Percentiles rank a stretch among this genome's conserved stretches.
These are phyloP conservation scores for Chondrosia reniformis DNA, from an alignment of 37 sponge, comb jelly and placozoan genomes.

Conservation along the genomic window DNA sequence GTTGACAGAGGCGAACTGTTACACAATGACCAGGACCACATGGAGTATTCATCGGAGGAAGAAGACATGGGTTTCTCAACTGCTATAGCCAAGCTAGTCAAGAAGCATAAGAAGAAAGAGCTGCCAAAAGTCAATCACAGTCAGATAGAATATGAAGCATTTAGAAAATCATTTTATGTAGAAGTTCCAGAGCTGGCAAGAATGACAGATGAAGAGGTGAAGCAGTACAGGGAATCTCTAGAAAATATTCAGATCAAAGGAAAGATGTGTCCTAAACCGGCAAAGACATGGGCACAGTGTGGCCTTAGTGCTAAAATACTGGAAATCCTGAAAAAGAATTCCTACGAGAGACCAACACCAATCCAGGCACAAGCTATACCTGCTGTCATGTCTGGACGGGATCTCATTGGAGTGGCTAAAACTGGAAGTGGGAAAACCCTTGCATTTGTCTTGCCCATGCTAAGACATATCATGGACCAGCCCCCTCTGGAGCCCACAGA, in stretches of 20 bases:
- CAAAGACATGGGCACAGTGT: conserved; percentile 94
- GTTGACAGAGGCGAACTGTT: conserved; percentile 85
- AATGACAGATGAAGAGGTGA: conserved; percentile 89
- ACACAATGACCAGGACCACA: conserved; percentile 83
- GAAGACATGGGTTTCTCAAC: conserved; percentile 66
- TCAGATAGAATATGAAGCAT: conserved; percentile 68
- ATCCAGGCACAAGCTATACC: conserved; percentile 97
- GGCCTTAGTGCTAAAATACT: conserved; percentile 69
- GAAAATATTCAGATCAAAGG: conserved; percentile 91
- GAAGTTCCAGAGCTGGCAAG: conserved; percentile 95
- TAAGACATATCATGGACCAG: conserved; percentile 94
- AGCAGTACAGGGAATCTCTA: conserved; percentile 48
- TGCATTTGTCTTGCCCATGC: conserved; percentile 93
- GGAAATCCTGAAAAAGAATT: conserved; percentile 79
- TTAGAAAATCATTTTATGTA: conserved; percentile 90
- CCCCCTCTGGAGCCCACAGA: conserved; percentile 75
- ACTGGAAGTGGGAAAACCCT: conserved; percentile 99
- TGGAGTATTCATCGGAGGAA: conserved; percentile 90
- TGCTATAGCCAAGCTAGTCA: conserved; percentile 57
- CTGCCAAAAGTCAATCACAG: conserved; percentile 83
- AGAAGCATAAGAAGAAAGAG: conserved; percentile 83
- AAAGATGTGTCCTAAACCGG: conserved; percentile 93
- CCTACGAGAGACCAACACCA: conserved; percentile 91
- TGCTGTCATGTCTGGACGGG: conserved; percentile 93
- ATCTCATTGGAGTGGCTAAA: conserved; percentile 93